Conservation (phyloP, 2,888 invertebrate species). For the Tenthredo mesomela region DNA sequence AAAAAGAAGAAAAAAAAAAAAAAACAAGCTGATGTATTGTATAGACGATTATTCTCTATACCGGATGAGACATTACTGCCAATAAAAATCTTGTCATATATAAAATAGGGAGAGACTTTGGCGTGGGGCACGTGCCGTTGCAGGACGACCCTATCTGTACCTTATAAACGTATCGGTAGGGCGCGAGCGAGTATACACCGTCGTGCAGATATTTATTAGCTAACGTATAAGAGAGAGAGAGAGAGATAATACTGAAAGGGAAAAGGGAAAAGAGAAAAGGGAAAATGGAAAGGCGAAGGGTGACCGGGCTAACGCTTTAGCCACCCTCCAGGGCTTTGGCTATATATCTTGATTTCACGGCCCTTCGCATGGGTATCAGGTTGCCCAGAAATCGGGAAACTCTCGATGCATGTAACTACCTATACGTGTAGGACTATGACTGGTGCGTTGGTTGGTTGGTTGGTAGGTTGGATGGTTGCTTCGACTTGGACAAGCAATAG, state of each 20-base stretch:
- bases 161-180: conserved; percentile 51
- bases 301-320: conserved; percentile 47
- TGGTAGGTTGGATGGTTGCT: background rate
- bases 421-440: background rate
- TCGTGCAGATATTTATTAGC: conserved; percentile 72
- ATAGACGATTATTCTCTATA: conserved; percentile 14
- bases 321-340: conserved; percentile 59
- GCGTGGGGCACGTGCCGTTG: conserved; percentile 66
- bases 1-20: background rate
- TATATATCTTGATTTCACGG: conserved; percentile 77
- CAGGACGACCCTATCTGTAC: conserved; percentile 47
- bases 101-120: conserved; percentile 58
- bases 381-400: conserved; percentile 77
- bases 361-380: conserved; percentile 76
- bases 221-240: conserved; percentile 2
- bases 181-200: conserved; percentile 60
- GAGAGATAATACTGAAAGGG: conserved; percentile 15
- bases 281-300: conserved; percentile 19
- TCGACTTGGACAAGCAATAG: conserved; percentile 15
- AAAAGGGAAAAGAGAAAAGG: conserved; percentile 42
- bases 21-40: background rate
- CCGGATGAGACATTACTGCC: conserved; percentile 63
- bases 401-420: conserved; percentile 36
- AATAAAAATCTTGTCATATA: conserved; percentile 74
- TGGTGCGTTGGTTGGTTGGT: background rate